Base-by-base conservation (phyloP, 2,888 invertebrate species). In the Papilio demoleus region DNA sequence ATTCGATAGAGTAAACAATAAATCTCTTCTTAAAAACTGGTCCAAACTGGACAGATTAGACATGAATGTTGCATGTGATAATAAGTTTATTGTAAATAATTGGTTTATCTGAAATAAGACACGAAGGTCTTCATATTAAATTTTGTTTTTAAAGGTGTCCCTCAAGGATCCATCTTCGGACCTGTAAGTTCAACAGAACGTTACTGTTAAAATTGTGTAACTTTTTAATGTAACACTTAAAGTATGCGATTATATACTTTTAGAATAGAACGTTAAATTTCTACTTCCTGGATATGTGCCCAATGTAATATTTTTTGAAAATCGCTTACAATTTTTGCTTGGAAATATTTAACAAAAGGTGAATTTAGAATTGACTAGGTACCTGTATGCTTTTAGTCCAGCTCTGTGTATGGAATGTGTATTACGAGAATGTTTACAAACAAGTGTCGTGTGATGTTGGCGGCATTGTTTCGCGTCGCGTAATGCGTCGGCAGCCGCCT, bases 401-500 rank as follows among this genome's bases (percentile, higher is more conserved):
- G 36, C 74, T 71, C 87, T 81, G 83, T 6, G 1, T 0, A 5
- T 6, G 64, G 74, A 79, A 76, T 71, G 78, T 77, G 75, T 77
- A 68, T 73, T 71, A 69, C 27, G 42, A 6, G 22, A 11, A 70
- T 87, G 80, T 89, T 90, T 89, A 86, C 84, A 86, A 90, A 90
- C 80, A 77, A 34, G 47, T 58, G 50, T 62, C 22, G 47, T 65
- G 63, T 65, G 66, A 50, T 50, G 69, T 65, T 62, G 70, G 71
- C 63, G 56, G 47, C 50, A 70, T 65, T 67, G 63, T 68, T 81
- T 38, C 19, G 63, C 50, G 70, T 64, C 68, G 71, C 66, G 70
- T 60, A 70, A 68, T 68, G 74, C 72, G 59, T 45, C 59, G 59
- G 67, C 59, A 60, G 68, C 65, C 72, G 71, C 78, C 76, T 73